Percentiles rank a stretch among this genome's conserved stretches.
phyloP scores from a whole-genome alignment of 2,888 invertebrate species.

The Torymus aiolomorphi region DNA sequence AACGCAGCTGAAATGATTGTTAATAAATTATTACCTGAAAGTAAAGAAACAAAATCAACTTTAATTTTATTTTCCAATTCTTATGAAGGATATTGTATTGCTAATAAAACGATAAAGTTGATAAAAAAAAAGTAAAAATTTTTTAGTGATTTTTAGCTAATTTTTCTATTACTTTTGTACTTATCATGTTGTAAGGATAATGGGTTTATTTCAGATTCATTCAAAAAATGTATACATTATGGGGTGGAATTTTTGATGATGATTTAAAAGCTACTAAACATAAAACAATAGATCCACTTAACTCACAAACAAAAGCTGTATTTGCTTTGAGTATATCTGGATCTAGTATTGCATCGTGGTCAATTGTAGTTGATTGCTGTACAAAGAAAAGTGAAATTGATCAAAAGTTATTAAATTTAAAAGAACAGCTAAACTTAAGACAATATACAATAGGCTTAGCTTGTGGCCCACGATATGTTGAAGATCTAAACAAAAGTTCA shows the following conservation, averaged over 20 bases:
- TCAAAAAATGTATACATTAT: slow-evolving; percentile 31
- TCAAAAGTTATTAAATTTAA: too few relatives aligned
- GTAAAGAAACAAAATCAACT: neutral
- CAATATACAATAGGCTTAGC: slow-evolving; percentile 18
- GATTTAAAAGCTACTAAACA: slow-evolving; percentile 3
- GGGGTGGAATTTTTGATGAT: slow-evolving; percentile 36
- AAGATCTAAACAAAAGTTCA: neutral
- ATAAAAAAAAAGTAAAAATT: too few relatives aligned
- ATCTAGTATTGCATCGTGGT: slow-evolving; percentile 30
- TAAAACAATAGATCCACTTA: neutral
- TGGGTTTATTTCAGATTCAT: slow-evolving; percentile 6
- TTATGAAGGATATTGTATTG: neutral
- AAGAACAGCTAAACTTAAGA: neutral
- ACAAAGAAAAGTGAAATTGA: too few relatives aligned
- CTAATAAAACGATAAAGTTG: neutral
- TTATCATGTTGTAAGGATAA: neutral
- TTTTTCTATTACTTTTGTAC: too few relatives aligned
- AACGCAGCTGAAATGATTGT: neutral
- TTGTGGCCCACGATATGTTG: slow-evolving; percentile 26
- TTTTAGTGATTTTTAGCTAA: too few relatives aligned
- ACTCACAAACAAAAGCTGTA: neutral
- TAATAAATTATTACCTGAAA: neutral
- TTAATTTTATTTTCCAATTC: slow-evolving; percentile 25
- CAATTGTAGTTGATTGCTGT: slow-evolving; percentile 15
- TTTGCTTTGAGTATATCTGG: slow-evolving; percentile 23